Evolutionary conservation across 2,888 invertebrate species (phyloP), one percentile per base, ranked within the genome.

Genomic region (Cremastinae sp.): DNA sequence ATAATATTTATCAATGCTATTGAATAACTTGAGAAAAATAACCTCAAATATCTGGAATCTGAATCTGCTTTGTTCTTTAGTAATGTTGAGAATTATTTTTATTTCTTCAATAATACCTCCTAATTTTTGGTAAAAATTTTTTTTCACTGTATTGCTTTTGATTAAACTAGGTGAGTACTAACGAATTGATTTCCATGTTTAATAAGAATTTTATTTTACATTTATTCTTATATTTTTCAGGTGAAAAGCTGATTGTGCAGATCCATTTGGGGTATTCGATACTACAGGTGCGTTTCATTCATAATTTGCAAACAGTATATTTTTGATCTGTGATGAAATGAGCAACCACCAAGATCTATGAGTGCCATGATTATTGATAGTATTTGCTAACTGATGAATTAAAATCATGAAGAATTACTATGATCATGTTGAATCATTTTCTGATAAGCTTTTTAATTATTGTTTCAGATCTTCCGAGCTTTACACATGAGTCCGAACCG

Each of bases 301-400:
- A n/a, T n/a, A n/a, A n/a, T n/a, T n/a, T n/a, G n/a, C n/a, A n/a
- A n/a, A n/a, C n/a, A 28, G 2, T 28, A 28, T 28, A 28, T 28
- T 28, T 28, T 28, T 28, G 12, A 69, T 69, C 65, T n/a, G 69
- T 81, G 81, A 82, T 82, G 82, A 82, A 75, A 78, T 78, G 64
- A 68, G 53, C 78, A 71, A 74, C 80, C 81, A 81, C 81, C 80
- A 81, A 81, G 81, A 81, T 81, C 82, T 78, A 69, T 81, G 82
- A 81, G 20, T 74, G 81, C 81, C 81, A 53, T 82, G 82, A 82
- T 81, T 81, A 74, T 76, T 75, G 18, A 64, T 45, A 71, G 80
- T 81, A 82, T 82, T 82, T 82, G 81, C 81, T 82, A 81, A 78
- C 82, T 82, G 82, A 81, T 9, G 20, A 58, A 7, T 62, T 1